Conservation (phyloP, 1,140 invertebrate genomes). For the Camponotus pennsylvanicus region DNA sequence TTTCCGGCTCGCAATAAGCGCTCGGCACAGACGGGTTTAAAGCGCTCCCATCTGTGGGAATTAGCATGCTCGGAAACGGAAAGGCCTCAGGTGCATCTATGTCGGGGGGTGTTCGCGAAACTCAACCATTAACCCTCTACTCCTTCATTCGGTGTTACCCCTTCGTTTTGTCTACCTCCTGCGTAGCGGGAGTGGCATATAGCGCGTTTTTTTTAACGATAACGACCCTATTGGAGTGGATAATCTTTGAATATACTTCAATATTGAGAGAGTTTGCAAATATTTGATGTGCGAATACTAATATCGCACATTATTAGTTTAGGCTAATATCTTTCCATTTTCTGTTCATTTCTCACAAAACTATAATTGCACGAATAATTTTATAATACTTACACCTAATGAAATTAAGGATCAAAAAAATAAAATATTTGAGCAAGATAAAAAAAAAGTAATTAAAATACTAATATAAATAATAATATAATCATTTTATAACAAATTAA, state of each 20-base stretch:
- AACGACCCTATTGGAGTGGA: conserved; percentile 28
- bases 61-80: conserved; percentile 74
- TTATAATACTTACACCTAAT: not conserved
- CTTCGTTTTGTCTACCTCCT: conserved; percentile 41
- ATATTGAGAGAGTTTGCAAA: conserved; percentile 56
- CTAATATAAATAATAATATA: too few species aligned
- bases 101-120: conserved; percentile 54
- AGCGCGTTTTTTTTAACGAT: conserved; percentile 69
- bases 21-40: conserved; percentile 72
- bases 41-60: conserved; percentile 74
- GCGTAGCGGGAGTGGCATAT: conserved; percentile 43
- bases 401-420: not conserved
- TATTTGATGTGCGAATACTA: not conserved
- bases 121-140: conserved; percentile 58
- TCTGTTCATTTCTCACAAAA: not conserved
- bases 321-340: not conserved
- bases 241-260: conserved; percentile 59
- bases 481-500: too few species aligned
- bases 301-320: conserved; percentile 11
- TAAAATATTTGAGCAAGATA: too few species aligned
- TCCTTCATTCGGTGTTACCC: conserved; percentile 30
- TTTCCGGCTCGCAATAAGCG: conserved; percentile 59
- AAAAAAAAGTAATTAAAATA: too few species aligned
- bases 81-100: conserved; percentile 75
- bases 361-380: not conserved